Evolutionary conservation across 2,888 invertebrate genomes (phyloP), one percentile per base, ranked within the genome.

Genomic region (Tryphoninae sp.): DNA sequence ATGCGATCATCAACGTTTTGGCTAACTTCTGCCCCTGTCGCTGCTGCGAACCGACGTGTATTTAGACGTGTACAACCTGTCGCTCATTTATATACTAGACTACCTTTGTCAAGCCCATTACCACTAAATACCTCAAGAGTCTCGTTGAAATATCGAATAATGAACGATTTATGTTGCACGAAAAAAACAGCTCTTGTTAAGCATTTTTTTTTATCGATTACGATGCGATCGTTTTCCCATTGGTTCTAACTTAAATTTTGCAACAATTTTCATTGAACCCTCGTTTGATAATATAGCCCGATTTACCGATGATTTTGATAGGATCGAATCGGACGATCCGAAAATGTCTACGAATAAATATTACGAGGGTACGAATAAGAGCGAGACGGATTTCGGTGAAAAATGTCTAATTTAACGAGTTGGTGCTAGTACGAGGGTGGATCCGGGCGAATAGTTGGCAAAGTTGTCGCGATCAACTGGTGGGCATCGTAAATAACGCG

Each of bases 381-480:
- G 26, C 26, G 26, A 26, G 26, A 26, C 26, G 26, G 3, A 26
- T 26, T 26, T 26, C 26, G 26, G 26, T 40, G 7, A 13, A 53
- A 13, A 23, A 65, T 64, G 64, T 74, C n/a, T 2, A 13, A 51
- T 13, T 11, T 51, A 7, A 51, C 51, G 51, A 51, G 51, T n/a
- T 3, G 45, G 11, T 45, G 45, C 9, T 11, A 45, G 45, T 13
- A 13, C 45, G 23, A 51, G 13, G 49, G 49, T 22, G 65, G 49
- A n/a, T 11, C n/a, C 22, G 26, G 23, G n/a, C 45, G 3, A 51
- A 53, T 26, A 58, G 23, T 19, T 55, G 61, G 13, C 55, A 55
- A 69, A 77, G 62, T 77, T 77, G 69, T 79, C 72, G 58, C 73
- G 78, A 78, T 81, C 81, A 81, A 81, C 81, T 73, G 81, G 81